Base-by-base conservation (phyloP, 2,797 vertebrate species). In the Paratrypauchen microcephalus region DNA sequence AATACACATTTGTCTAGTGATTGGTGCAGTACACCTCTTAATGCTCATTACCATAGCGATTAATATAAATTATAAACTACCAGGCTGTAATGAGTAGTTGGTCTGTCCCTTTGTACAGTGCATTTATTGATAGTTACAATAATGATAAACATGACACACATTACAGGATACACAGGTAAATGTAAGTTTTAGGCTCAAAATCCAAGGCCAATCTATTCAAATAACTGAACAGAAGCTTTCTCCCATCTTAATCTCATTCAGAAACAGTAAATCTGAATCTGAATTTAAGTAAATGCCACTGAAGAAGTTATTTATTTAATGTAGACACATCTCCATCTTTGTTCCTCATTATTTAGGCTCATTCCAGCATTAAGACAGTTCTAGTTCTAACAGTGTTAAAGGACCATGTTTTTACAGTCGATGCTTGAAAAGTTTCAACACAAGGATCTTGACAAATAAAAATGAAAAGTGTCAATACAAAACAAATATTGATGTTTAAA, bases 71-170 rank as follows among this genome's bases (percentile, higher is more conserved):
- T n/a, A n/a, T n/a, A 59, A 63, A 4, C 24, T 0, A 0, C 32
- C 48, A 52, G 54, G 66, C 21, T 11, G 18, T 21, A 13, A 41
- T 24, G 16, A 16, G 12, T 19, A 36, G 47, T n/a, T 61, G 26
- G n/a, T 62, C 0, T 57, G 68, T 74, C 66, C 71, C 71, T 76
- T 87, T 71, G 69, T 70, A 75, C 58, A 64, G 70, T 75, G 55
- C 15, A 45, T 86, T 85, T 86, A 88, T 81, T 84, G 55, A 78
- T 73, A 52, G 58, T 79, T 70, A 78, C 74, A 83, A 69, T 39
- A 74, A 47, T 58, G 21, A 56, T 63, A 68, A 66, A 75, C 67
- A 84, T 55, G 15, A 66, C 36, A 82, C 74, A 1, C 69, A 69
- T n/a, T 41, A 83, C 69, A 75, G 55, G 62, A 66, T 66, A 82